These are phyloP conservation scores for Monochamus alternatus DNA, from an alignment of 2,888 invertebrate species.

Conservation along the genomic window DNA sequence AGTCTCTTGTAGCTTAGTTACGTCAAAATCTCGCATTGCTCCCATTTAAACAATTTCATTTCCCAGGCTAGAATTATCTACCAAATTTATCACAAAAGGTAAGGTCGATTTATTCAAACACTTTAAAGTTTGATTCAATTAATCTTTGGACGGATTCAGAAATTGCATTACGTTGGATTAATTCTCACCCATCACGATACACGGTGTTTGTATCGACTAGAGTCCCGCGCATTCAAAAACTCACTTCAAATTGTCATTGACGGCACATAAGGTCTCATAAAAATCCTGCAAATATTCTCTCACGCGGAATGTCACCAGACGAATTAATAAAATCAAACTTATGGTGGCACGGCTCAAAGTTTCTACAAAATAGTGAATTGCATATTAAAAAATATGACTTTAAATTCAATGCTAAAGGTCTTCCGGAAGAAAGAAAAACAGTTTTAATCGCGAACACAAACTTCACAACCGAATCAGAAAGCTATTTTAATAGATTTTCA, in stretches of 20 bases:
- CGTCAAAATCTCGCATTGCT: conserved; percentile 39
- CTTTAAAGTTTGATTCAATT: conserved; percentile 12
- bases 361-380: conserved; percentile 16
- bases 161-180: conserved; percentile 44
- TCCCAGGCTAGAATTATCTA: conserved; percentile 42
- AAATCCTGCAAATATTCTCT: conserved; percentile 38
- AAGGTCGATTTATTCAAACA: conserved; percentile 20
- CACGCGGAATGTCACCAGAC: conserved; percentile 25
- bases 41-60: conserved; percentile 28
- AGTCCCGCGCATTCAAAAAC: conserved; percentile 38
- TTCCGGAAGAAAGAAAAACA: conserved; percentile 4
- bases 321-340: conserved; percentile 10
- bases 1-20: conserved; percentile 38
- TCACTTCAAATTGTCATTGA: conserved; percentile 38
- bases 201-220: conserved; percentile 43
- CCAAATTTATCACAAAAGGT: conserved; percentile 36
- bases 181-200: conserved; percentile 36
- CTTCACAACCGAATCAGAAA: not conserved
- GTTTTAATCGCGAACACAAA: not conserved
- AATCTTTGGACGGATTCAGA: conserved; percentile 46
- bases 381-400: not conserved
- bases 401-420: not conserved
- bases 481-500: conserved; percentile 32
- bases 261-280: conserved; percentile 32
- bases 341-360: conserved; percentile 38